A percentile compares a stretch with the other conserved stretches of the same genome.
Evolutionary conservation across 2,888 invertebrate genomes (phyloP).

Genomic region (Noctua janthina): DNA sequence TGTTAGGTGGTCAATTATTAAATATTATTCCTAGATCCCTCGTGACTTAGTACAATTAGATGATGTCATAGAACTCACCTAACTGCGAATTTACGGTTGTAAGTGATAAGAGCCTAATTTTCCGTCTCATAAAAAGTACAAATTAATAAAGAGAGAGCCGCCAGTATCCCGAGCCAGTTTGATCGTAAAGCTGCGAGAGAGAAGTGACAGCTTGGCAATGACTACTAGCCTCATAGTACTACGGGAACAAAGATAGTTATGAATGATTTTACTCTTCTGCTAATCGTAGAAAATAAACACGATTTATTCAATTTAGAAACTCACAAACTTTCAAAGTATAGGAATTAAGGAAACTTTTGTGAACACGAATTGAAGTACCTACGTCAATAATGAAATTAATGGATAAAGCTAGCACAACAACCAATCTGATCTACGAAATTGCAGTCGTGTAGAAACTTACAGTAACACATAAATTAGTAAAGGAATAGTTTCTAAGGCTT

Average conservation of each 20-base stretch:
- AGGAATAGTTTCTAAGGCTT: constrained; percentile 11
- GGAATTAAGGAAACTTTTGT: background rate
- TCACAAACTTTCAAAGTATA: background rate
- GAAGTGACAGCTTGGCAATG: constrained; percentile 65
- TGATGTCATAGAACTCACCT: constrained; percentile 15
- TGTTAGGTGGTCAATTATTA: constrained; percentile 37
- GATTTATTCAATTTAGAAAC: background rate
- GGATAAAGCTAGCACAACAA: constrained; percentile 7
- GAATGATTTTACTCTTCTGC: constrained; percentile 49
- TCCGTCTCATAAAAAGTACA: constrained; percentile 39
- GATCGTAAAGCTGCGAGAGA: constrained; percentile 56
- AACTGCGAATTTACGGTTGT: background rate
- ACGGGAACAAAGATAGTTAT: constrained; percentile 54
- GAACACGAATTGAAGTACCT: background rate
- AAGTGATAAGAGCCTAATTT: constrained; percentile 16
- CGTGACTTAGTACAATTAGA: constrained; percentile 13
- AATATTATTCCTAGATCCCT: constrained; percentile 17
- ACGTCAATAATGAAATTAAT: constrained; percentile 7
- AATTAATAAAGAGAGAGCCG: constrained; percentile 46
- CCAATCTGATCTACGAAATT: background rate
- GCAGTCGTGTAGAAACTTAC: background rate
- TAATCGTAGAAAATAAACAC: constrained; percentile 27
- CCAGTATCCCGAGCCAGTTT: constrained; percentile 38
- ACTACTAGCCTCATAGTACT: constrained; percentile 50
- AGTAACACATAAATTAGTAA: constrained; percentile 20